These are phyloP conservation scores for Thomomys bottae DNA, from an alignment of 2,113 vertebrate species.

Conservation along the genomic window DNA sequence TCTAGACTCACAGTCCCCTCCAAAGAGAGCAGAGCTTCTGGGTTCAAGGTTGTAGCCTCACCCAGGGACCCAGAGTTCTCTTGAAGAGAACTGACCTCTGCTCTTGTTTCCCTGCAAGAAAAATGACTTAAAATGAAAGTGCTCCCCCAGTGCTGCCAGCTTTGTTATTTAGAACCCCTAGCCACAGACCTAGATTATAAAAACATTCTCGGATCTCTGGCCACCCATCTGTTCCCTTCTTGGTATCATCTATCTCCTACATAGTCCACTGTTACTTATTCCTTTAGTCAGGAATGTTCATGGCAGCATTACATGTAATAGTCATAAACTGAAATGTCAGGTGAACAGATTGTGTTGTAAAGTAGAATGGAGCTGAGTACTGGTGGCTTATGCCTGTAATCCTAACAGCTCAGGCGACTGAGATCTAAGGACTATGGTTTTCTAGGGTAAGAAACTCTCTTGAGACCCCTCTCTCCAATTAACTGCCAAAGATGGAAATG, in stretches of 20 bases:
- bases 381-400: no score
- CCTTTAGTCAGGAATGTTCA: background rate
- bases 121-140: constrained; percentile 66
- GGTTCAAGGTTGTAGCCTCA: background rate
- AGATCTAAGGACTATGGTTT: no score
- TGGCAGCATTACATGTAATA: no score
- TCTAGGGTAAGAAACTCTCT: no score
- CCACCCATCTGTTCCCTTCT: background rate
- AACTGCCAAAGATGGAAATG: no score
- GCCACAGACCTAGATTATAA: background rate
- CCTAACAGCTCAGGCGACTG: no score
- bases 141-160: background rate
- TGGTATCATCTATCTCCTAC: background rate
- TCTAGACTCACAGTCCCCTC: constrained; percentile 70
- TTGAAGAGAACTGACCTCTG: constrained; percentile 60
- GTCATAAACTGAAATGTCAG: no score
- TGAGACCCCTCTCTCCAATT: no score
- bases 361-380: no score
- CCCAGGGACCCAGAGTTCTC: background rate
- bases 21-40: constrained; percentile 60
- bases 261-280: background rate
- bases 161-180: background rate
- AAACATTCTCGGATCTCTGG: background rate
- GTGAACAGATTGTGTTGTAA: no score
- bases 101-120: constrained; percentile 56